Evolutionary conservation across 2,888 invertebrate genomes (phyloP).

Genomic region (Acheta domesticus): DNA sequence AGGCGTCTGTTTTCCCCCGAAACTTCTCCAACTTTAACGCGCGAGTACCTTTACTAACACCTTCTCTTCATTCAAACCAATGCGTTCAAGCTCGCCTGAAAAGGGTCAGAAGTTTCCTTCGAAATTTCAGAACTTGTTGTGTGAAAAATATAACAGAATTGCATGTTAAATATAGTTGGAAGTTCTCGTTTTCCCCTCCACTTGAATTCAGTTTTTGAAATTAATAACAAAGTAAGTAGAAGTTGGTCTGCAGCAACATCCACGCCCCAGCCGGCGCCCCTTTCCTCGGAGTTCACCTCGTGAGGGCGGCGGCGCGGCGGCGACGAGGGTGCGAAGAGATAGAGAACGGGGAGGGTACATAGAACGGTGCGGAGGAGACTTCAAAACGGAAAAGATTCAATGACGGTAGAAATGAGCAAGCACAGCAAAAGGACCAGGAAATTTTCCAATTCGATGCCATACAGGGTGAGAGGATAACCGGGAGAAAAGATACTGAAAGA

Average conservation of each 20-base stretch:
- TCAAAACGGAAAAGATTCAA: too few species aligned
- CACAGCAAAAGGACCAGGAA: too few species aligned
- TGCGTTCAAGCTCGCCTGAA: neutral
- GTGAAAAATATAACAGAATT: neutral
- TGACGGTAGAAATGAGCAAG: too few species aligned
- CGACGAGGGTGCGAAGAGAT: too few species aligned
- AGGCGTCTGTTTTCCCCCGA: neutral
- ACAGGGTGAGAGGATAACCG: too few species aligned
- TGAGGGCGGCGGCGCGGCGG: too few species aligned
- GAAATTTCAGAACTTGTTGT: slow-evolving; percentile 18
- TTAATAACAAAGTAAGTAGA: slow-evolving; percentile 3
- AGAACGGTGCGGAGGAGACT: too few species aligned
- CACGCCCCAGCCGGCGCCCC: too few species aligned
- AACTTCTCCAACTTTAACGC: neutral
- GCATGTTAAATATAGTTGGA: neutral
- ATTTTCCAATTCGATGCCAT: too few species aligned
- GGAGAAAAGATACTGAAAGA: too few species aligned
- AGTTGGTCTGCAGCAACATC: neutral
- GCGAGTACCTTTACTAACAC: neutral
- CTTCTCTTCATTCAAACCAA: slow-evolving; percentile 5
- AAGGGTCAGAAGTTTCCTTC: neutral
- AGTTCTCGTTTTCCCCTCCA: neutral
- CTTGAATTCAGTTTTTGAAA: neutral
- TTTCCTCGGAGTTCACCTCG: too few species aligned
- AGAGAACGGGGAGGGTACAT: too few species aligned